These are phyloP conservation scores for Dinoponera quadriceps DNA, from an alignment of 1,140 invertebrate species.

Conservation along the genomic window DNA sequence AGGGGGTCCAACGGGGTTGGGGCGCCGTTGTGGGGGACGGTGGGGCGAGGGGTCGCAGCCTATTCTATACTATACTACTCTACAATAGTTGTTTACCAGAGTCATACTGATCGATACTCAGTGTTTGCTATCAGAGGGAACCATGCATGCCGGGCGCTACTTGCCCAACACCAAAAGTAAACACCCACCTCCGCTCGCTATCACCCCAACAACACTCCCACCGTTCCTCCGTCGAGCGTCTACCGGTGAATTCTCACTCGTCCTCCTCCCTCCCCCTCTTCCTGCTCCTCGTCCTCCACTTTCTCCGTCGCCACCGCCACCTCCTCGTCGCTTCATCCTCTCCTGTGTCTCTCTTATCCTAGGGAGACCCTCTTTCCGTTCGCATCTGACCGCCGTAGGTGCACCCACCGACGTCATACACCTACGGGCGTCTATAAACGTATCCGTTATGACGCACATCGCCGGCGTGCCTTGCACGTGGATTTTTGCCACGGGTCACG, in stretches of 20 bases:
- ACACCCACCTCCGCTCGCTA: slow-evolving; percentile 79
- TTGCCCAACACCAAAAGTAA: slow-evolving; percentile 85
- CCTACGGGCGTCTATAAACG: slow-evolving; percentile 53
- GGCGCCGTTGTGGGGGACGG: slow-evolving; percentile 71
- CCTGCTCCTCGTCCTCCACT: slow-evolving; percentile 32
- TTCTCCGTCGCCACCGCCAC: slow-evolving; percentile 17
- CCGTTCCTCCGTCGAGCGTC: slow-evolving; percentile 71
- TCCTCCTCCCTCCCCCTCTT: slow-evolving; percentile 12
- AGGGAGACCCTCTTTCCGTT: slow-evolving; percentile 49
- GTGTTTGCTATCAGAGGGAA: slow-evolving; percentile 85
- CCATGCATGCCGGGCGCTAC: slow-evolving; percentile 83
- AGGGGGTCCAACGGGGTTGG: slow-evolving; percentile 53
- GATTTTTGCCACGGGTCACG: slow-evolving; percentile 17
- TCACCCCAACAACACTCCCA: slow-evolving; percentile 76
- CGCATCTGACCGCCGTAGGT: slow-evolving; percentile 55
- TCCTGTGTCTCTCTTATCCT: slow-evolving; percentile 51
- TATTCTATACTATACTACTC: slow-evolving; percentile 81
- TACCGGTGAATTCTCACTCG: slow-evolving; percentile 64
- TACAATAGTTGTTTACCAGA: slow-evolving; percentile 86
- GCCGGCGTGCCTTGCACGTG: slow-evolving; percentile 16
- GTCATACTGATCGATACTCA: slow-evolving; percentile 85
- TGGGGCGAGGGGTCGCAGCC: slow-evolving; percentile 71
- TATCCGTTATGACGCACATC: slow-evolving; percentile 56
- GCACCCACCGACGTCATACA: slow-evolving; percentile 60
- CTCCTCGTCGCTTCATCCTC: slow-evolving; percentile 33